These are phyloP conservation scores for Axea sp. DNA, from an alignment of 2,888 invertebrate species.

Conservation along the genomic window DNA sequence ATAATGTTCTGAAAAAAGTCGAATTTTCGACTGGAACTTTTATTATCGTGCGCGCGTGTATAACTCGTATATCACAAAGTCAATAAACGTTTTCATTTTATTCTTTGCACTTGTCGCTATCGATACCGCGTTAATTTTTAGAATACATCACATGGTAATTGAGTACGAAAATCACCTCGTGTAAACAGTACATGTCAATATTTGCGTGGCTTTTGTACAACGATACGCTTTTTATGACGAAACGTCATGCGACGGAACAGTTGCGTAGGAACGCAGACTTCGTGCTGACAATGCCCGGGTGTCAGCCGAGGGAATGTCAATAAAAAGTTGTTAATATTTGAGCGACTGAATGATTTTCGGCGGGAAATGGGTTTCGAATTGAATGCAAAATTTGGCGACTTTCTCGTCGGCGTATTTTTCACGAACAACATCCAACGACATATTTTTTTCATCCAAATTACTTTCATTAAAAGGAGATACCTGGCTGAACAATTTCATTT, in stretches of 20 bases:
- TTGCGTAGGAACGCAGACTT: constrained; percentile 20
- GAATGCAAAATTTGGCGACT: constrained; percentile 2
- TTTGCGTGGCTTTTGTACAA: constrained; percentile 33
- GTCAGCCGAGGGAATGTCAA: constrained; percentile 47
- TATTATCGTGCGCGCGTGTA: constrained; percentile 17
- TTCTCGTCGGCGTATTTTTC: neutral
- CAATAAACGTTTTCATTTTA: constrained; percentile 58
- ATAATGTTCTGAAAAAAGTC: no score
- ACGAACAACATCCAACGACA: neutral
- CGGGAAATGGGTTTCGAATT: constrained; percentile 15
- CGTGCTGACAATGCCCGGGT: constrained; percentile 40
- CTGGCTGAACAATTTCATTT: no score
- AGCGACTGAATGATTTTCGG: constrained; percentile 35
- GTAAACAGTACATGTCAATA: constrained; percentile 55
- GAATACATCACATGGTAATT: constrained; percentile 51
- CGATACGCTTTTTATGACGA: constrained; percentile 47
- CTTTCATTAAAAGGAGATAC: no score
- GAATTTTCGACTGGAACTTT: no score
- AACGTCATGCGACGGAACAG: constrained; percentile 46
- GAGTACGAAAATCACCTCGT: constrained; percentile 53
- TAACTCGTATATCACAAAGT: constrained; percentile 46
- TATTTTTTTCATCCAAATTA: no score
- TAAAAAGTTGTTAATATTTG: constrained; percentile 49
- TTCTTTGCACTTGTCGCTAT: constrained; percentile 55
- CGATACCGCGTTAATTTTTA: constrained; percentile 51